Evolutionary conservation across 2,888 invertebrate genomes (phyloP).

Genomic region (Microctonus hyperodae): DNA sequence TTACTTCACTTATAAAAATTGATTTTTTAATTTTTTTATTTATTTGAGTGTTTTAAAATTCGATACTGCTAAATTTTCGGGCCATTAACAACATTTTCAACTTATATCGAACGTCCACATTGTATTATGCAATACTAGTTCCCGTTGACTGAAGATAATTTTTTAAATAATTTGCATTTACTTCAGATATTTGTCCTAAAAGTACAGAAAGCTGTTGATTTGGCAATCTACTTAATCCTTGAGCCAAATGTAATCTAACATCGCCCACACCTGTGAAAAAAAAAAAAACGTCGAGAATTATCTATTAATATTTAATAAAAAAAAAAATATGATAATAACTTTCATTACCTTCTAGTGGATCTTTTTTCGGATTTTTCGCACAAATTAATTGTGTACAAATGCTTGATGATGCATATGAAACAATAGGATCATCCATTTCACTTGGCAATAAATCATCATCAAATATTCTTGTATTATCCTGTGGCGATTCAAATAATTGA

Average conservation of each 20-base stretch:
- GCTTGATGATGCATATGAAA: not conserved
- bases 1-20: not conserved
- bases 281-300: slow-evolving; percentile 8
- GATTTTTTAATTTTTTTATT: not conserved
- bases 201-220: slow-evolving; percentile 75
- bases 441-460: slow-evolving; percentile 89
- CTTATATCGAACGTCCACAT: slow-evolving; percentile 50
- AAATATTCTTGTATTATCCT: slow-evolving; percentile 78
- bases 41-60: slow-evolving; percentile 17
- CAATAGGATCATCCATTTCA: slow-evolving; percentile 72
- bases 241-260: slow-evolving; percentile 77
- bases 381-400: slow-evolving; percentile 84
- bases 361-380: slow-evolving; percentile 77
- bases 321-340: slow-evolving; percentile 12
- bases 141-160: slow-evolving; percentile 59
- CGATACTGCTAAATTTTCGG: slow-evolving; percentile 15
- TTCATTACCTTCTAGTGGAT: slow-evolving; percentile 74
- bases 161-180: slow-evolving; percentile 55
- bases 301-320: not conserved
- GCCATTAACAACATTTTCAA: slow-evolving; percentile 50
- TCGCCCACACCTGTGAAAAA: slow-evolving; percentile 69
- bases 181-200: slow-evolving; percentile 69
- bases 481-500: slow-evolving; percentile 87
- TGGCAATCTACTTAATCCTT: slow-evolving; percentile 75
- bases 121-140: slow-evolving; percentile 57